Percentiles rank a stretch among this genome's conserved stretches.
Conservation (phyloP, 2,888 invertebrate species). For the Sussaba pulchella region DNA sequence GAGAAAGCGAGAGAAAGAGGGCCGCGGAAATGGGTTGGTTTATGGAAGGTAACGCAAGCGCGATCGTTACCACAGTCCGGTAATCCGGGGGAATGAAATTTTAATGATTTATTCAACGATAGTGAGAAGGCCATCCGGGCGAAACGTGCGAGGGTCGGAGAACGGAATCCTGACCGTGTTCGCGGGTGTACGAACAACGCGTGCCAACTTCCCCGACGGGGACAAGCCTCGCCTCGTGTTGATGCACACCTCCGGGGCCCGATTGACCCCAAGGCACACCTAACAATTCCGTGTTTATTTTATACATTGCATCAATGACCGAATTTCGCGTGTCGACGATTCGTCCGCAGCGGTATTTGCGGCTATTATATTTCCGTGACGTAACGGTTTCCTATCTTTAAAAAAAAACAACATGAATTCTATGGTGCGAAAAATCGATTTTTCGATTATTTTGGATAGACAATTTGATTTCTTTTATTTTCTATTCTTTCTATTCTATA, state of each 20-base stretch:
- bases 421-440: too few species aligned
- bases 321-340: constrained; percentile 44
- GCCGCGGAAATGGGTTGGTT: neutral
- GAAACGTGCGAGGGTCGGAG: neutral
- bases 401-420: too few species aligned
- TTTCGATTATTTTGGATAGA: too few species aligned
- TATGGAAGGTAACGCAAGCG: neutral
- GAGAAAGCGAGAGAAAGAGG: neutral
- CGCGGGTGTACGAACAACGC: neutral
- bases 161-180: neutral
- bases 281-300: constrained; percentile 22
- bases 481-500: too few species aligned
- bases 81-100: constrained; percentile 49
- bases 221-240: neutral
- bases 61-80: constrained; percentile 22
- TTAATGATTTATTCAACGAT: constrained; percentile 56
- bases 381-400: too few species aligned
- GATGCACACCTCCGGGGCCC: constrained; percentile 1
- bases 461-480: too few species aligned
- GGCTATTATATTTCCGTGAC: neutral
- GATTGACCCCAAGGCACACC: constrained; percentile 1
- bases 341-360: constrained; percentile 35
- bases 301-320: constrained; percentile 45
- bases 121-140: neutral
- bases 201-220: constrained; percentile 16